Conservation (phyloP, 2,797 vertebrate genomes). For the Crocidura indochinensis region DNA sequence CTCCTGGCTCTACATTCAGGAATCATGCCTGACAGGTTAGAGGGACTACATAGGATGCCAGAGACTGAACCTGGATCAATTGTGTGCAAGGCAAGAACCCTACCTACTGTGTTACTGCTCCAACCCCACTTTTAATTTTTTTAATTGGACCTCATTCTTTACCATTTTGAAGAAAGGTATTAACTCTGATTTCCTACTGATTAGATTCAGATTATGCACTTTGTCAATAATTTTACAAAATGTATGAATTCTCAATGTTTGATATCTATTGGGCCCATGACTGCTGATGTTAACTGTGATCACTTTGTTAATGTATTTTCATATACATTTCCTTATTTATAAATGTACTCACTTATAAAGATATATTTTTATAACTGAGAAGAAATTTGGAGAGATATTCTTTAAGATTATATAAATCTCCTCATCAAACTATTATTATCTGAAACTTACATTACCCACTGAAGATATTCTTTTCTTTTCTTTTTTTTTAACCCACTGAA, state of each 20-base stretch:
- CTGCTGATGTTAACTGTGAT: background rate
- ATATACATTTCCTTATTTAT: background rate
- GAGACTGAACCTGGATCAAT: too few relatives aligned
- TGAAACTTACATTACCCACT: background rate
- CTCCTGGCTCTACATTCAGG: too few relatives aligned
- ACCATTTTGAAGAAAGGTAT: background rate
- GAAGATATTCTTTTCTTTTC: slow-evolving; percentile 32
- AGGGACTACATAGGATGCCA: too few relatives aligned
- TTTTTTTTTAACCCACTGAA: slow-evolving; percentile 20
- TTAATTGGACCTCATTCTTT: background rate
- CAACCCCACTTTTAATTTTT: background rate
- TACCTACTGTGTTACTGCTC: too few relatives aligned
- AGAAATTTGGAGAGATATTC: too few relatives aligned
- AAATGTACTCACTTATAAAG: too few relatives aligned
- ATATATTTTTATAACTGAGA: too few relatives aligned
- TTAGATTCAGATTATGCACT: background rate
- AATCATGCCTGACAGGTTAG: too few relatives aligned
- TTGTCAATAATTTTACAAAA: background rate
- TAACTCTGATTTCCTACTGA: background rate
- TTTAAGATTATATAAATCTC: too few relatives aligned
- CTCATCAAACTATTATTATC: too few relatives aligned
- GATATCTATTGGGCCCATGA: too few relatives aligned
- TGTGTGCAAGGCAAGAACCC: too few relatives aligned
- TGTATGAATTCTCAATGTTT: background rate
- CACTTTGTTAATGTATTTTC: background rate